These are phyloP conservation scores for Pterostichus madidus DNA, from an alignment of 2,888 invertebrate genomes.

Conservation along the genomic window DNA sequence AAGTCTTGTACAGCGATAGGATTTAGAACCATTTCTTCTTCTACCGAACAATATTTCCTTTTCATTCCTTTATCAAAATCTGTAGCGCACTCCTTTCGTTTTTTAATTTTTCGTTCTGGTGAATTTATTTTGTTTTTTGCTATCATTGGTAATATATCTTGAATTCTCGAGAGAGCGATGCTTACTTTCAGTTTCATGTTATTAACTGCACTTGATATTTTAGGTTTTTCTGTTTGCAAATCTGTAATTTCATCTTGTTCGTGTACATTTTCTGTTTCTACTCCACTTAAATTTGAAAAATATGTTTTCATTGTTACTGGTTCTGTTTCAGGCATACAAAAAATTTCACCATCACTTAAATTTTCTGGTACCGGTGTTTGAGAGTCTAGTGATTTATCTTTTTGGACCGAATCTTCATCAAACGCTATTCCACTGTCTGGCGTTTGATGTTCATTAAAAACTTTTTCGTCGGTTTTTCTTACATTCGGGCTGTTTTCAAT, in stretches of 20 bases:
- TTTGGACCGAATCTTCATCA: constrained; percentile 61
- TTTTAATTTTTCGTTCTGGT: constrained; percentile 29
- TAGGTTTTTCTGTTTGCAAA: not conserved
- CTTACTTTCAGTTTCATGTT: not conserved
- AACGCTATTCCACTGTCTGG: constrained; percentile 61
- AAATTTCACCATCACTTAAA: constrained; percentile 41
- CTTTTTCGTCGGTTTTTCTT: constrained; percentile 44
- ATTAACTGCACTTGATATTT: not conserved
- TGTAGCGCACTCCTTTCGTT: constrained; percentile 21
- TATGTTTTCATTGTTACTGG: constrained; percentile 17
- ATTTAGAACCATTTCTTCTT: constrained; percentile 6
- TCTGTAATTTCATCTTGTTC: constrained; percentile 21
- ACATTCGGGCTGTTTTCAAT: constrained; percentile 33
- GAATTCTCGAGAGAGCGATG: constrained; percentile 36
- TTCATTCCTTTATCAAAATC: constrained; percentile 24
- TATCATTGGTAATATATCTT: constrained; percentile 26
- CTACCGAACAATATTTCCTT: constrained; percentile 23
- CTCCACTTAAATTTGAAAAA: constrained; percentile 3
- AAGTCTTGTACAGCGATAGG: not conserved
- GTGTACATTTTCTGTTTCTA: not conserved
- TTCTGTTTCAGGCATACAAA: not conserved
- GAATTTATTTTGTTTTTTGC: constrained; percentile 1
- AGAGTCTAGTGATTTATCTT: constrained; percentile 31
- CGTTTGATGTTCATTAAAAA: constrained; percentile 57
- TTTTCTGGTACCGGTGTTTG: constrained; percentile 25